Base-by-base conservation (phyloP, 2,888 invertebrate genomes). In the Hemithea aestivaria region DNA sequence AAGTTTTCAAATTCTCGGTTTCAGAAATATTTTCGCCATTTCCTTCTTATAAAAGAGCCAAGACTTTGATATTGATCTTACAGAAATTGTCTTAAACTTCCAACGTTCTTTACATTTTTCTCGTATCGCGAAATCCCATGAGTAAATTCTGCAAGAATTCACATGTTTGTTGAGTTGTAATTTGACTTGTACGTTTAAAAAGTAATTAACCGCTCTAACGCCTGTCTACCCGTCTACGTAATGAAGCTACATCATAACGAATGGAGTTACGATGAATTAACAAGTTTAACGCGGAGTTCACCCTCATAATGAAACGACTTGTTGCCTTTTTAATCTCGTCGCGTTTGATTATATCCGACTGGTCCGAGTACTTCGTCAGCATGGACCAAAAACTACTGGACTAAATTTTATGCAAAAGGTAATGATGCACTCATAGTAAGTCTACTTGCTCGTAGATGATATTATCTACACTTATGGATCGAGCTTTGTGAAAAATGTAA, bases 311-410 rank as follows among this genome's bases (percentile, higher is more conserved):
- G 56, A 58, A 58, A 57, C 41, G 40, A 48, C 56, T 58, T 45
- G 48, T 54, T 50, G 48, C 20, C 42, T 58, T 64, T 63, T 58
- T 56, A 60, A 60, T 59, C 48, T 53, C n/a, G n/a, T 5, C 16
- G 36, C 48, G 49, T 58, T 50, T 49, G 53, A 51, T 32, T 51
- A 57, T 56, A 58, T 53, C 45, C 49, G 40, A 52, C 51, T 55
- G 40, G 53, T 55, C 58, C 57, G 39, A 27, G 60, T 53, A 58
- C 53, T 56, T 65, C 56, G 53, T 50, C 47, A 44, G 57, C 51
- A n/a, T n/a, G n/a, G n/a, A n/a, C n/a, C 58, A 62, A 60, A 62
- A 66, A 73, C 73, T 73, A 76, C 72, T 73, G 76, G 68, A 69
- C 60, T 59, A n/a, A n/a, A n/a, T n/a, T n/a, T n/a, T n/a, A n/a